Conservation (phyloP, 2,888 invertebrate species). For the Watsonalla binaria region DNA sequence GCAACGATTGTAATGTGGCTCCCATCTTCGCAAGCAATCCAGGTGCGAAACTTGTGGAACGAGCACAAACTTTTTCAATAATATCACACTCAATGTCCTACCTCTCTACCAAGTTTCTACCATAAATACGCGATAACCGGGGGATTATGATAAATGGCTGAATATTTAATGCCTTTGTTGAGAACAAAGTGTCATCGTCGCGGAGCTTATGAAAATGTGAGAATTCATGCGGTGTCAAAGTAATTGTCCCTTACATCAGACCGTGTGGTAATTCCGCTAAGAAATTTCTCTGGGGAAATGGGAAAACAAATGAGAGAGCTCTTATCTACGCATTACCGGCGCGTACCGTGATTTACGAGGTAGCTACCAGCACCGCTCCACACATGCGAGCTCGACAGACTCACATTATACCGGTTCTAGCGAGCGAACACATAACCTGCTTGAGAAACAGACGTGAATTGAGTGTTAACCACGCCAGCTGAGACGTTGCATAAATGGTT, state of each 20-base stretch:
- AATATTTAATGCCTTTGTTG: constrained; percentile 17
- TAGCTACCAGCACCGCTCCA: constrained; percentile 47
- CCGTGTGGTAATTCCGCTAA: constrained; percentile 59
- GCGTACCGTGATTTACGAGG: constrained; percentile 67
- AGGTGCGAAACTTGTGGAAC: background rate
- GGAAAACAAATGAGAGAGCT: constrained; percentile 75
- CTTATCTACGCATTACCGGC: constrained; percentile 73
- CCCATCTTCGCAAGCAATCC: constrained; percentile 17
- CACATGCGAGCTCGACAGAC: constrained; percentile 34
- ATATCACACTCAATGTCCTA: constrained; percentile 5
- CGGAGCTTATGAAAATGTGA: constrained; percentile 35
- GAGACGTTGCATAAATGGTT: constrained; percentile 53
- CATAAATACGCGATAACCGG: constrained; percentile 7
- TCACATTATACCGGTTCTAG: constrained; percentile 48
- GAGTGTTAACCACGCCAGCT: constrained; percentile 59
- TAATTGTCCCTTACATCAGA: constrained; percentile 64
- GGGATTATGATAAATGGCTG: constrained; percentile 18
- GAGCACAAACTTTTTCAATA: constrained; percentile 3
- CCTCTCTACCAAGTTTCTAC: constrained; percentile 9
- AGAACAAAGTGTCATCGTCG: constrained; percentile 16
- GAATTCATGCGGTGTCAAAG: constrained; percentile 31
- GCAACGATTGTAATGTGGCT: constrained; percentile 21
- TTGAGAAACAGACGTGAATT: constrained; percentile 63
- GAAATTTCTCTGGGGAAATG: constrained; percentile 73
- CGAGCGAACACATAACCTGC: constrained; percentile 53